Base-by-base conservation (phyloP, 92 coral and sea anemone genomes). In the Porites evermanni region DNA sequence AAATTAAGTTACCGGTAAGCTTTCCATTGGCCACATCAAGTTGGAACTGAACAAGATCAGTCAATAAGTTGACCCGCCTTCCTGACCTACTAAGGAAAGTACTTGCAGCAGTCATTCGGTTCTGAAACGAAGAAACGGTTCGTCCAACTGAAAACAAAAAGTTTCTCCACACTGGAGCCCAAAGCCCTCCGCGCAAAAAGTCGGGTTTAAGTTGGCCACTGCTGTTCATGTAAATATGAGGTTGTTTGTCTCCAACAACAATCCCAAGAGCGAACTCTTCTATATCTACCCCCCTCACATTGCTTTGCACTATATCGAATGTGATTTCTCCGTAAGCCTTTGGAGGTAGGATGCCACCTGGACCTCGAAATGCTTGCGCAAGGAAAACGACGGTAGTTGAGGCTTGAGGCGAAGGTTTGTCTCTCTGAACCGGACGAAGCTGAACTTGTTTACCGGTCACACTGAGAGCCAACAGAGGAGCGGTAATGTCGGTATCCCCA, bases 91-190 rank as follows among this genome's bases (percentile, higher is more conserved):
- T 92, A 59, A 94, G 77, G 52, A 72, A 85, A 61, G 93, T 94
- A 54, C 93, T 90, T 50, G 84, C 88, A 54, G 91, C 81, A 38
- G 91, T 82, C 23, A 94, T 78, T 54, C 95, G 85, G 53, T 61
- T 64, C 51, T 89, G 87, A 21, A 94, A 87, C 12, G 97, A 89
- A 71, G 73, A 65, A 60, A 73, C 90, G 6, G 97, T 83, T 84
- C 61, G 76, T 44, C 97, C 97, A 73, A 92, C 95, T 6, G 92
- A 89, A 54, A 47, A 3, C 75, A 94, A 64, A 52, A 94, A 94
- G 80, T 94, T 94, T 19, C 80, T 26, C 97, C 97, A 94, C 14
- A 94, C 89, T 20, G 95, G 95, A 18, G 90, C 77, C 97, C 97
- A 94, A 64, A 87, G 83, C 44, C 72, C 87, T 6, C 74, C 50